Evolutionary conservation across 2,888 invertebrate species (phyloP).

Genomic region (Malthinus flaveolus): DNA sequence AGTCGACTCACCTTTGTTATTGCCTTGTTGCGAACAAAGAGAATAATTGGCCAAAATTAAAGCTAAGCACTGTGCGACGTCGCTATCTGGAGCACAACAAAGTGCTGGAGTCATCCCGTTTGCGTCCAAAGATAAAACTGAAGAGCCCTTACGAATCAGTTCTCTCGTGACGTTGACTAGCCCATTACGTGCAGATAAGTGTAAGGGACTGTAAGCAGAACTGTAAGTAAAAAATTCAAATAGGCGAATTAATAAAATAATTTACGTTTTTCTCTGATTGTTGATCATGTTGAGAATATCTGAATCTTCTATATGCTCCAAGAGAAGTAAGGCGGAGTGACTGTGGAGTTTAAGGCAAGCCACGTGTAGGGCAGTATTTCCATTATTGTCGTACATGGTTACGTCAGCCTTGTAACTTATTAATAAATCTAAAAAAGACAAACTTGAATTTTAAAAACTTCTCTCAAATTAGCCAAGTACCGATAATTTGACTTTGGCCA

Average conservation of each 20-base stretch:
- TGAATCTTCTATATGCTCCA: slow-evolving; percentile 58
- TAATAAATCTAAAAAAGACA: slow-evolving; percentile 56
- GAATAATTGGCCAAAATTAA: slow-evolving; percentile 54
- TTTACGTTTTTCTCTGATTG: slow-evolving; percentile 61
- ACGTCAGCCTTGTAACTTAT: slow-evolving; percentile 59
- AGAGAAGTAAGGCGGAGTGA: slow-evolving; percentile 59
- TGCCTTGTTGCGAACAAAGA: slow-evolving; percentile 11
- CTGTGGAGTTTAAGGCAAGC: slow-evolving; percentile 63
- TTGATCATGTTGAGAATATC: slow-evolving; percentile 58
- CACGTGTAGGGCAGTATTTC: slow-evolving; percentile 65
- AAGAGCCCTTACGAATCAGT: slow-evolving; percentile 62
- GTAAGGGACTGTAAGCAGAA: slow-evolving; percentile 57
- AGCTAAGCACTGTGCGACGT: slow-evolving; percentile 65
- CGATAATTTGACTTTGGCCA: slow-evolving; percentile 60
- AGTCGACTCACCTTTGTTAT: slow-evolving; percentile 12
- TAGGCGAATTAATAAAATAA: slow-evolving; percentile 16
- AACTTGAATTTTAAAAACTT: neutral
- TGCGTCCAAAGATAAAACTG: slow-evolving; percentile 60
- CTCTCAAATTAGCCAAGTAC: slow-evolving; percentile 41
- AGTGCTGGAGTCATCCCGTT: slow-evolving; percentile 66
- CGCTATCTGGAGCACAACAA: slow-evolving; percentile 63
- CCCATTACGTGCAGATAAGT: slow-evolving; percentile 65
- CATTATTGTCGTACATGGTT: slow-evolving; percentile 57
- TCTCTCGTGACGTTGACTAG: slow-evolving; percentile 62
- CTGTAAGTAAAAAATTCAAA: too few relatives aligned